Evolutionary conservation across 2,888 invertebrate genomes (phyloP), one percentile per base, ranked within the genome.

Genomic region (Lordiphosa fenestrarum): DNA sequence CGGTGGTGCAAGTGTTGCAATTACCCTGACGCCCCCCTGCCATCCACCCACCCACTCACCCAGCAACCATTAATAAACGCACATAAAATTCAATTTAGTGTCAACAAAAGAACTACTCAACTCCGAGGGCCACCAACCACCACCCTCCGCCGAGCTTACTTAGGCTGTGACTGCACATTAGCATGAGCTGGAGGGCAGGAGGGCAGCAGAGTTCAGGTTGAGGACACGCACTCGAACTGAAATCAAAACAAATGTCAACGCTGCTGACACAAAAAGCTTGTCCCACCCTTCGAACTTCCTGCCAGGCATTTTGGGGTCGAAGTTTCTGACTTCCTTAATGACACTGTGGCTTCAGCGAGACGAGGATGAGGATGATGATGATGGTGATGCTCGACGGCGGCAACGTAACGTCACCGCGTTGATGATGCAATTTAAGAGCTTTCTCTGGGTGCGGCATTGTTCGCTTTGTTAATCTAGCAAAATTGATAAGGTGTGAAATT

Each of bases 401-500:
- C 47, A 47, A 41, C 41, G 53, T 13, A 9, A 21, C 9, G 10
- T 35, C 53, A 19, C 23, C 53, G 39, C 41, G 51, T 55, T 54
- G 65, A 58, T 69, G 69, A 40, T 69, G 68, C 67, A 76, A 71
- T 77, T 73, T 61, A 77, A 68, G 67, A 60, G 65, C 54, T 62
- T 62, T 59, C 62, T 64, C 67, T 59, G 59, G 57, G 36, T 9
- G 15, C 38, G 33, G 37, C 63, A 53, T 66, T 66, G 64, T 64
- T 66, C 67, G 59, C 53, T 64, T 71, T 69, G 59, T 66, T 80
- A 84, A 80, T 80, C 84, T 84, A 82, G 69, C 75, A 84, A 84
- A 84, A 84, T 84, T 84, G 85, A 81, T 84, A 81, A 81, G 81
- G 81, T 81, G 81, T 83, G 76, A 81, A 81, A 84, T 81, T 73